Conservation (phyloP, 92 coral and sea anemone genomes). For the Hydrozoanthus gracilis region DNA sequence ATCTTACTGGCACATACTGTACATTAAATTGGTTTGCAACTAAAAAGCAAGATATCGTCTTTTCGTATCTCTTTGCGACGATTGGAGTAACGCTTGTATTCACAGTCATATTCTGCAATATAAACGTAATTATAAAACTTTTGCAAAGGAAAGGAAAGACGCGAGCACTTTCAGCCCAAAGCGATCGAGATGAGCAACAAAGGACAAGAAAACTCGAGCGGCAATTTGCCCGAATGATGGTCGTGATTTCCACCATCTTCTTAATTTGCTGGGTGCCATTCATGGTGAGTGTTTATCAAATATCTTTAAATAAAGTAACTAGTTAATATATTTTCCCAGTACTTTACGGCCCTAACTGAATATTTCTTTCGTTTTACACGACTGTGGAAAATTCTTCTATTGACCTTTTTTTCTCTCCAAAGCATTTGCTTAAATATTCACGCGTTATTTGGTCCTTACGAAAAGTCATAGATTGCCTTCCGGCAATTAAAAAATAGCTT, state of each 20-base stretch:
- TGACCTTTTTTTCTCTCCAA: too few species aligned
- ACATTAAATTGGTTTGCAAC: constrained; percentile 78
- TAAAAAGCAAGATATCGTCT: constrained; percentile 55
- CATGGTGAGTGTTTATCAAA: constrained; percentile 64
- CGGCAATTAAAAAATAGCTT: too few species aligned
- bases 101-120: constrained; percentile 71
- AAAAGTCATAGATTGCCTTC: too few species aligned
- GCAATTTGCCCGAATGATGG: constrained; percentile 84
- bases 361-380: too few species aligned
- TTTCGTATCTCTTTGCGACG: constrained; percentile 71
- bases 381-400: too few species aligned
- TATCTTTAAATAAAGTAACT: background rate
- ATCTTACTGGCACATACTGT: constrained; percentile 74
- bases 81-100: constrained; percentile 68
- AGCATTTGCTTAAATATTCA: too few species aligned
- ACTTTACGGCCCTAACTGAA: background rate
- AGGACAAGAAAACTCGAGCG: constrained; percentile 52
- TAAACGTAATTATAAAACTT: constrained; percentile 64
- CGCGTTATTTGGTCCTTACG: too few species aligned
- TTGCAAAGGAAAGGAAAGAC: constrained; percentile 49
- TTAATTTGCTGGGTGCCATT: constrained; percentile 87
- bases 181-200: constrained; percentile 49
- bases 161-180: constrained; percentile 38
- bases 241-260: constrained; percentile 73
- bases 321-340: background rate